phyloP scores from a whole-genome alignment of 2,113 vertebrate species.

The Paralichthys olivaceus region DNA sequence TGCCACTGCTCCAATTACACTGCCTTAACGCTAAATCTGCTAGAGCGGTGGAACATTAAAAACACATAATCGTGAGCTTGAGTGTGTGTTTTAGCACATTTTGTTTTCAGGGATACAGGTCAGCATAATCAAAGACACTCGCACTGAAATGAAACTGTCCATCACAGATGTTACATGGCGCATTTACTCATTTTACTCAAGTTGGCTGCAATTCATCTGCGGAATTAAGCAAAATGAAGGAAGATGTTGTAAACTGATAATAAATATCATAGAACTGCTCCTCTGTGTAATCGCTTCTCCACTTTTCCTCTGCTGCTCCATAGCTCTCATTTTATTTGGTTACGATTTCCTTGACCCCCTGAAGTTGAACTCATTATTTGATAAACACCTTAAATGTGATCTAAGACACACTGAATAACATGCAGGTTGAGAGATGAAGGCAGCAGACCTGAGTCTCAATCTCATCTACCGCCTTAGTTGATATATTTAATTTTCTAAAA shows the following conservation, averaged over 20 bases:
- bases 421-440: not conserved
- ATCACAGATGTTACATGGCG: conserved; percentile 41
- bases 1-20: conserved; percentile 39
- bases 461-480: not conserved
- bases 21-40: conserved; percentile 12
- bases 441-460: not conserved
- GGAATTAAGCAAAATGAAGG: not conserved
- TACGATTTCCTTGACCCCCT: conserved; percentile 24
- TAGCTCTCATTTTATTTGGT: conserved; percentile 16
- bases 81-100: conserved; percentile 22
- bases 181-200: conserved; percentile 36
- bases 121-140: conserved; percentile 36
- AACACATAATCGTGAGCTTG: conserved; percentile 32
- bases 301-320: not conserved
- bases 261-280: conserved; percentile 33
- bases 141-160: conserved; percentile 30
- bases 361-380: conserved; percentile 41
- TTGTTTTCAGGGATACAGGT: conserved; percentile 18
- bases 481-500: conserved; percentile 10
- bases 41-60: conserved; percentile 12
- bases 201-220: conserved; percentile 18
- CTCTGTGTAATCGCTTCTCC: conserved; percentile 33
- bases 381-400: conserved; percentile 43
- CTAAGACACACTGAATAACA: conserved; percentile 1
- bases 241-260: conserved; percentile 35